Evolutionary conservation across 2,797 vertebrate species (phyloP), one percentile per base, ranked within the genome.

Genomic region (Eulemur albifrons): DNA sequence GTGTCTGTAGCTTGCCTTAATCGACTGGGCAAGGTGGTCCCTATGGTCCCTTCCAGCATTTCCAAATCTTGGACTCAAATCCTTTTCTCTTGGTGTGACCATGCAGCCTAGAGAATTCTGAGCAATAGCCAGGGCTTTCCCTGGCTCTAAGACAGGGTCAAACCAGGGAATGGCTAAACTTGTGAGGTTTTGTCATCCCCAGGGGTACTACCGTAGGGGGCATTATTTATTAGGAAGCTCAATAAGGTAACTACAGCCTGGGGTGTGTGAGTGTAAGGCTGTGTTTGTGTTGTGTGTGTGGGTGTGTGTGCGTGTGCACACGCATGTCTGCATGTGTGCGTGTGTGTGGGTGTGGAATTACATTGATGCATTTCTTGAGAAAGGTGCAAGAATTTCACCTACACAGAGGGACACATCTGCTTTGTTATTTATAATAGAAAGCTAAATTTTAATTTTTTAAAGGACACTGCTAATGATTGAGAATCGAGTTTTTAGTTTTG

Each of bases 321-420:
- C 14, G 38, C 90, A 91, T 97, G 80, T 98, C 85, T 97, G 75
- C 88, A 85, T 88, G 79, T 96, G 73, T 73, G 73, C 15, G 14
- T 50, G 84, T 94, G 88, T 90, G 96, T 96, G 87, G 96, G 96
- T 97, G 96, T 96, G 97, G 95, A 79, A 94, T 97, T 97, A 97
- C 98, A 98, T 96, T 98, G 98, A 98, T 98, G 98, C 98, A 98
- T 99, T 99, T 99, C 98, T 98, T 98, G 98, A 98, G 98, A 98
- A 98, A 98, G 98, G 98, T 99, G 98, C 98, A 99, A 99, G 98
- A 98, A 99, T 98, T 99, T 99, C 98, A 98, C 98, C 98, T 98
- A 98, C 97, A 98, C 96, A 98, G 98, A 98, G 98, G 98, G 98
- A 98, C 98, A 99, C 98, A 98, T 99, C 97, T 98, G 98, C 98